phyloP scores from a whole-genome alignment of 2,797 vertebrate genomes.

The Rhinogobio ventralis region DNA sequence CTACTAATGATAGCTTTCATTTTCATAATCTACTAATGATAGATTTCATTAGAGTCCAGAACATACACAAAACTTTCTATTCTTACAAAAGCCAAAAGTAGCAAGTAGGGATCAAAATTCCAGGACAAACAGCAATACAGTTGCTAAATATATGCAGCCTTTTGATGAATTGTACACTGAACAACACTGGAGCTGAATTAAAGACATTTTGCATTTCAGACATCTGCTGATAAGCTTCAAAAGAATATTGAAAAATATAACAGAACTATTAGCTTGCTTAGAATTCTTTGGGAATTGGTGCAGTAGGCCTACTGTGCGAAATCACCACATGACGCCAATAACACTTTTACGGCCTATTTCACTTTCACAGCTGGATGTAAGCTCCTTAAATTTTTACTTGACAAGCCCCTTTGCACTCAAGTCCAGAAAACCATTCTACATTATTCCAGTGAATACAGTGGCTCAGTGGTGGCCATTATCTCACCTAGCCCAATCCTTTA shows the following conservation, averaged over 20 bases:
- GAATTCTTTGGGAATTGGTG: conserved; percentile 22
- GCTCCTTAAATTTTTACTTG: conserved; percentile 38
- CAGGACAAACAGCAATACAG: conserved; percentile 7
- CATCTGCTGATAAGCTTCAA: neutral
- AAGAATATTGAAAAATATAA: neutral
- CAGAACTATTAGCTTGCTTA: conserved; percentile 15
- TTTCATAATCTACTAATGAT: neutral
- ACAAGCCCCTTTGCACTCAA: conserved; percentile 35
- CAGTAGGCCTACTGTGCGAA: conserved; percentile 4
- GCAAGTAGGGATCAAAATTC: neutral
- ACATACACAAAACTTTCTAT: neutral
- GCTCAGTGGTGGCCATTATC: conserved; percentile 24
- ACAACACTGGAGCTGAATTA: neutral
- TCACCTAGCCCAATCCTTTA: neutral
- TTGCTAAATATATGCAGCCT: neutral
- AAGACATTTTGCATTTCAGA: neutral
- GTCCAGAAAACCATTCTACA: neutral
- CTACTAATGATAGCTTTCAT: neutral
- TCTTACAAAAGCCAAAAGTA: neutral
- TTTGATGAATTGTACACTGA: neutral
- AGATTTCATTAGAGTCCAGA: neutral
- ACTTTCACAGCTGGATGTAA: conserved; percentile 39
- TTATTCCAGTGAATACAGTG: conserved; percentile 5
- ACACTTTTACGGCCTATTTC: conserved; percentile 44
- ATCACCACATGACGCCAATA: conserved; percentile 41